Evolutionary conservation across 2,113 vertebrate genomes (phyloP).

Genomic region (Asarcornis scutulata): DNA sequence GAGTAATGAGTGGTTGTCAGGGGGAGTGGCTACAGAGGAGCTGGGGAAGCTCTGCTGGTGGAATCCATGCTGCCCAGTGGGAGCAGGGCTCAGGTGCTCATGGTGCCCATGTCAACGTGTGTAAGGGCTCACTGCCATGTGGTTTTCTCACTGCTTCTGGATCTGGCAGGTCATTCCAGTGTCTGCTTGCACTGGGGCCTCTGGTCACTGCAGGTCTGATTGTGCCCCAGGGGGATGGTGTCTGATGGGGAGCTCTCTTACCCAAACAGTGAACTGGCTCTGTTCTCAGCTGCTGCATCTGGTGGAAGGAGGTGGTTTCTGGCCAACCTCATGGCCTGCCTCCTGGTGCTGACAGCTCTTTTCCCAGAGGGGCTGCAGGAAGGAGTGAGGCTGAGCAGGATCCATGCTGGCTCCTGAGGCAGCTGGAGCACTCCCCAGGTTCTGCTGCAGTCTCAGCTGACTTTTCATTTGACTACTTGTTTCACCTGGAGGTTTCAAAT

Average conservation of each 20-base stretch:
- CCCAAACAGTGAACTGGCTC: neutral
- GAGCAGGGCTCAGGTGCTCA: too few relatives aligned
- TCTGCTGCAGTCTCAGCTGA: neutral
- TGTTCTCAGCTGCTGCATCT: neutral
- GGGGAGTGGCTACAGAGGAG: neutral
- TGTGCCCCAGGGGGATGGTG: neutral
- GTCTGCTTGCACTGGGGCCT: neutral
- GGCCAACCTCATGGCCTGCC: neutral
- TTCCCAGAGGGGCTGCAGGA: too few relatives aligned
- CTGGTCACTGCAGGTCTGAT: accelerated
- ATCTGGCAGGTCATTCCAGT: neutral
- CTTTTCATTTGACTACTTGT: neutral
- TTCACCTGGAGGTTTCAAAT: neutral
- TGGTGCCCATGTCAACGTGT: too few relatives aligned
- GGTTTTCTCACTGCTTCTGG: accelerated
- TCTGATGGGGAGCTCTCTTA: neutral
- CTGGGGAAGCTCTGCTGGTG: neutral
- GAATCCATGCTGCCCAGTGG: too few relatives aligned
- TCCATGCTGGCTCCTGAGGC: neutral
- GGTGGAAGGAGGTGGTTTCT: neutral
- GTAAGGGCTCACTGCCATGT: neutral
- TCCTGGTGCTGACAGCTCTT: too few relatives aligned
- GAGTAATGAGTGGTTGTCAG: neutral
- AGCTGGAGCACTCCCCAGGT: neutral
- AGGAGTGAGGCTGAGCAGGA: neutral